These are phyloP conservation scores for Apolygus lucorum DNA, from an alignment of 1,140 invertebrate genomes.

Conservation along the genomic window DNA sequence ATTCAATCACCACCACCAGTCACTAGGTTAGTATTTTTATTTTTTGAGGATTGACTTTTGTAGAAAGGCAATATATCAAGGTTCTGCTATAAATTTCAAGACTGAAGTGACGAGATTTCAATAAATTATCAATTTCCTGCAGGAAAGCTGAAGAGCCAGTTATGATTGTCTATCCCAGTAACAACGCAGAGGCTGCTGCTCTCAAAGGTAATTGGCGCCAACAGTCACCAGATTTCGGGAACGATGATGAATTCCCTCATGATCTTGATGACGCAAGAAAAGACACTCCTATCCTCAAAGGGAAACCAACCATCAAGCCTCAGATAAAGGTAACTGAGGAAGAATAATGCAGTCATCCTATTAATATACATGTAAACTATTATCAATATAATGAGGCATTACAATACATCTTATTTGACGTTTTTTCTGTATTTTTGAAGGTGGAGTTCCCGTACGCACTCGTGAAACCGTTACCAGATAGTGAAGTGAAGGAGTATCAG, in stretches of 20 bases:
- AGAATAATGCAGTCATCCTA: too few species aligned
- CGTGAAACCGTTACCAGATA: slow-evolving; percentile 30
- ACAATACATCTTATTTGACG: too few species aligned
- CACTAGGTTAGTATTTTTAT: slow-evolving; percentile 25
- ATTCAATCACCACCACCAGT: slow-evolving; percentile 41
- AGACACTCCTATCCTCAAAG: slow-evolving; percentile 43
- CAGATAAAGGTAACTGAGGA: neutral
- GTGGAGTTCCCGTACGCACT: slow-evolving; percentile 35
- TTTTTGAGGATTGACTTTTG: slow-evolving; percentile 22
- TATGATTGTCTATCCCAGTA: slow-evolving; percentile 53
- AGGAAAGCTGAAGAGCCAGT: slow-evolving; percentile 38
- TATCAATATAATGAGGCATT: too few species aligned
- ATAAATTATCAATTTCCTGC: too few species aligned
- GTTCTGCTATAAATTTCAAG: too few species aligned
- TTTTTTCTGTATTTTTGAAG: slow-evolving; percentile 35
- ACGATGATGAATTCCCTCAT: slow-evolving; percentile 39
- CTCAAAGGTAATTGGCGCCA: slow-evolving; percentile 47
- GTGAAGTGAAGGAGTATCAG: slow-evolving; percentile 32
- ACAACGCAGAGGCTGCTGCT: slow-evolving; percentile 45
- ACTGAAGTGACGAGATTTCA: too few species aligned
- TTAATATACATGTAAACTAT: too few species aligned
- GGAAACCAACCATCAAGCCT: slow-evolving; percentile 35
- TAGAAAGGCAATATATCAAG: too few species aligned
- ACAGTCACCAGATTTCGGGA: slow-evolving; percentile 43
- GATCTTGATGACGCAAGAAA: slow-evolving; percentile 43